Conservation (phyloP, 2,113 vertebrate species). For the Muntiacus muntjak region DNA sequence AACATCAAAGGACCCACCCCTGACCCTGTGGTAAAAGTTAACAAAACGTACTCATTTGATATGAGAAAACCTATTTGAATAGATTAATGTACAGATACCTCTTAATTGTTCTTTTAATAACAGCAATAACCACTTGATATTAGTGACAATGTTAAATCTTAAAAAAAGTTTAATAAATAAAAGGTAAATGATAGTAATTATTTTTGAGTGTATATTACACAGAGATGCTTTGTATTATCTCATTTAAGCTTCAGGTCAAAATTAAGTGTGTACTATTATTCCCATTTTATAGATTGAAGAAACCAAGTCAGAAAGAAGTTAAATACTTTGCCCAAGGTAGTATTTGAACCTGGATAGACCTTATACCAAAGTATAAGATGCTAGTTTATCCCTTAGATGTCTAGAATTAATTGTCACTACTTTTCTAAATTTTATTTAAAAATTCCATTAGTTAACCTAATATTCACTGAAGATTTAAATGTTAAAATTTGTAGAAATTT, state of each 20-base stretch:
- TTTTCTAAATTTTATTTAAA: slow-evolving; percentile 29
- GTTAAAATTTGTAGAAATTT: not conserved
- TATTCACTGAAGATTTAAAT: not conserved
- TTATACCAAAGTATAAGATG: not conserved
- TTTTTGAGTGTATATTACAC: not conserved
- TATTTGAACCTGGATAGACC: not conserved
- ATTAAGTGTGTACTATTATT: not conserved
- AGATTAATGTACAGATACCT: not conserved
- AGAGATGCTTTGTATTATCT: not conserved
- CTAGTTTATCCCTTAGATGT: not conserved
- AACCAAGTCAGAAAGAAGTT: not conserved
- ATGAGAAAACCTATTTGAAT: not conserved
- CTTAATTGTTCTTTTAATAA: slow-evolving; percentile 12
- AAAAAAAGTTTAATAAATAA: slow-evolving; percentile 21
- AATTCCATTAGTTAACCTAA: not conserved
- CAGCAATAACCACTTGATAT: not conserved
- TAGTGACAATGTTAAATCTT: not conserved
- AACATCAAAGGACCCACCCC: not conserved
- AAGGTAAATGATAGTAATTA: not conserved
- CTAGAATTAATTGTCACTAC: not conserved
- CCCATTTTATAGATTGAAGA: not conserved
- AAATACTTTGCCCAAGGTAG: not conserved
- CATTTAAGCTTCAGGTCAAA: slow-evolving; percentile 11
- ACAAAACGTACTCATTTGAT: not conserved
- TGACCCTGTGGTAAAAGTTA: not conserved